Evolutionary conservation across 2,797 vertebrate genomes (phyloP).

Genomic region (Myiothlypis coronata): DNA sequence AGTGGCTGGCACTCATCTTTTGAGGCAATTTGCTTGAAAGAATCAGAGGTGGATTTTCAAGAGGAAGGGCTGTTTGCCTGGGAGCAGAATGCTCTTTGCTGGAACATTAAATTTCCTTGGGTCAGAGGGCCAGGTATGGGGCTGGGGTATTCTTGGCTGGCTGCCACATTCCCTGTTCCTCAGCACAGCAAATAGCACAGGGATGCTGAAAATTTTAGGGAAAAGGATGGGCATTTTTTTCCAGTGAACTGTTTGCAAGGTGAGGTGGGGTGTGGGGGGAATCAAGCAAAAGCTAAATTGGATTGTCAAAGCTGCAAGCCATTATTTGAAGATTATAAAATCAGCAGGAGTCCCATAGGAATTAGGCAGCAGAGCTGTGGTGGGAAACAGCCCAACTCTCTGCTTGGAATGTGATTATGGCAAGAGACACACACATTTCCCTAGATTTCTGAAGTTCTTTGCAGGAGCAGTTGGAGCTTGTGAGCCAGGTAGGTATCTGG

Average conservation of each 20-base stretch:
- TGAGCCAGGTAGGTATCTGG: not conserved
- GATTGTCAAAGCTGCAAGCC: conserved; percentile 2
- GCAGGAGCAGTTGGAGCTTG: not conserved
- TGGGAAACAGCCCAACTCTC: not conserved
- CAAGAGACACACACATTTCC: not conserved
- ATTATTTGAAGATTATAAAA: conserved; percentile 20
- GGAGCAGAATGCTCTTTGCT: not conserved
- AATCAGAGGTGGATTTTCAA: not conserved
- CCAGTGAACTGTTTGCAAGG: not conserved
- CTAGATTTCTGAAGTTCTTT: not conserved
- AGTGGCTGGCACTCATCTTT: not conserved
- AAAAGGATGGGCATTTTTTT: not conserved
- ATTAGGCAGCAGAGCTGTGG: not conserved
- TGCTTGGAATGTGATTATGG: not conserved
- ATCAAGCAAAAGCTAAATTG: not conserved
- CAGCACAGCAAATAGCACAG: not conserved
- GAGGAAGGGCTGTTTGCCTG: not conserved
- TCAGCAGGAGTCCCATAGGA: not conserved
- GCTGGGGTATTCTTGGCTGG: not conserved
- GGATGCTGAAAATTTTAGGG: not conserved
- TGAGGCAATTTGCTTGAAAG: not conserved
- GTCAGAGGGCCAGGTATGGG: not conserved
- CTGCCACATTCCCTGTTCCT: not conserved
- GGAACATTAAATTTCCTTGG: not conserved
- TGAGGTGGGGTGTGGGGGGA: rapidly evolving